Conservation (phyloP, 2,113 vertebrate species). For the Brachyhypopomus occidentalis region DNA sequence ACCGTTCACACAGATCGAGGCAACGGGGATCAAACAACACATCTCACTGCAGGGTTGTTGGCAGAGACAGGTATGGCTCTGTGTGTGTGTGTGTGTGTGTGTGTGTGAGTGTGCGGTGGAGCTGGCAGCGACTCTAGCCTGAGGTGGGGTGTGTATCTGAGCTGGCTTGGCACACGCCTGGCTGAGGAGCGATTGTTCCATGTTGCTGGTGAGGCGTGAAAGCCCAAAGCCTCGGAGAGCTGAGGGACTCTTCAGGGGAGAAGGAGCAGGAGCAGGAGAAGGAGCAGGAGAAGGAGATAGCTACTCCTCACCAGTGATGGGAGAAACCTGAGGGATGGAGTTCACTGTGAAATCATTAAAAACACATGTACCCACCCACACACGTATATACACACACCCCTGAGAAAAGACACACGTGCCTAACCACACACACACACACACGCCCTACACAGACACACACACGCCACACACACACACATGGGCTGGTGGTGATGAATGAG, state of each 20-base stretch:
- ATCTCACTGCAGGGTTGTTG: background rate
- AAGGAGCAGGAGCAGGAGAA: background rate
- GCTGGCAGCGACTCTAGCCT: background rate
- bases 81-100: background rate
- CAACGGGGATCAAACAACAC: background rate
- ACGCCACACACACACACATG: background rate
- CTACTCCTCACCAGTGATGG: background rate
- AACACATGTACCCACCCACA: background rate
- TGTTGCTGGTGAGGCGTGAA: constrained; percentile 14
- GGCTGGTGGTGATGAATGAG: constrained; percentile 42
- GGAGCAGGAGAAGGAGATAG: constrained; percentile 2
- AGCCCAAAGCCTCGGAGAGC: background rate
- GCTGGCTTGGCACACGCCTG: constrained; percentile 8
- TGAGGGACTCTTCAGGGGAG: background rate
- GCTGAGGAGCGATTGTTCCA: constrained; percentile 5
- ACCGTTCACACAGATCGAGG: background rate
- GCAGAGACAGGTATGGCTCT: background rate
- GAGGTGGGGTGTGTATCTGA: constrained; percentile 13
- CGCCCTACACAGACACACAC: constrained; percentile 3
- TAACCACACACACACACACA: background rate
- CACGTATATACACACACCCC: background rate
- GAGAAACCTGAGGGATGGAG: background rate
- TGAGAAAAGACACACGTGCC: background rate
- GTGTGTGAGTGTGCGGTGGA: constrained; percentile 13
- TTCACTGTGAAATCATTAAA: background rate